Conservation (phyloP, 2,797 vertebrate species). For the Sorex maritimensis region DNA sequence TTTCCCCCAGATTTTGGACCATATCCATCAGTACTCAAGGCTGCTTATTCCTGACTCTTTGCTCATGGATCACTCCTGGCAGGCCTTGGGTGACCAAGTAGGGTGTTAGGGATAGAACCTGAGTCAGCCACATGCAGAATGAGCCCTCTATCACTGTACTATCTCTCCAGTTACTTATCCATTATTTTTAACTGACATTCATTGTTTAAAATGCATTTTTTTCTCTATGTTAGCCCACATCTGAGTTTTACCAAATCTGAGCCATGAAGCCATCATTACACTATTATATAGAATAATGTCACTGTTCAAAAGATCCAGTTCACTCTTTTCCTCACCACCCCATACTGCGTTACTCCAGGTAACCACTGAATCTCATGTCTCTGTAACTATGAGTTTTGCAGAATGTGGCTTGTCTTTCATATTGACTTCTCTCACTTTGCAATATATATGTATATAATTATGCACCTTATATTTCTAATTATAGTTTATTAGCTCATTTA, state of each 20-base stretch:
- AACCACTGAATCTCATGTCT: neutral
- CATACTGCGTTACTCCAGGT: neutral
- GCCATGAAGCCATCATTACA: neutral
- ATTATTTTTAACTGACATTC: neutral
- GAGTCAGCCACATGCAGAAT: too few relatives aligned
- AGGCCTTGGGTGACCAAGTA: too few relatives aligned
- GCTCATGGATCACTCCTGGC: too few relatives aligned
- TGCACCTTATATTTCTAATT: neutral
- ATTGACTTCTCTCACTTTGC: neutral
- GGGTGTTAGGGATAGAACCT: too few relatives aligned
- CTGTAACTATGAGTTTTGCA: neutral
- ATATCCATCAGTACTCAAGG: too few relatives aligned
- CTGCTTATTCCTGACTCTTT: too few relatives aligned
- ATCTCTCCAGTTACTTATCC: neutral
- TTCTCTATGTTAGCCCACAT: neutral
- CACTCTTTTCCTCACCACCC: neutral
- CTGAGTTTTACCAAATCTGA: neutral
- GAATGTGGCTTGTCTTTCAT: neutral
- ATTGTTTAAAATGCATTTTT: neutral
- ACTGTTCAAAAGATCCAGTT: neutral
- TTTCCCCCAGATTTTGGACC: too few relatives aligned
- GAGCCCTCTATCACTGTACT: too few relatives aligned
- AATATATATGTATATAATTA: neutral
- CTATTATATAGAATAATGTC: neutral
- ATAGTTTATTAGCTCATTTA: too few relatives aligned